Evolutionary conservation across 2,797 vertebrate genomes (phyloP).

Genomic region (Tragopan temminckii): DNA sequence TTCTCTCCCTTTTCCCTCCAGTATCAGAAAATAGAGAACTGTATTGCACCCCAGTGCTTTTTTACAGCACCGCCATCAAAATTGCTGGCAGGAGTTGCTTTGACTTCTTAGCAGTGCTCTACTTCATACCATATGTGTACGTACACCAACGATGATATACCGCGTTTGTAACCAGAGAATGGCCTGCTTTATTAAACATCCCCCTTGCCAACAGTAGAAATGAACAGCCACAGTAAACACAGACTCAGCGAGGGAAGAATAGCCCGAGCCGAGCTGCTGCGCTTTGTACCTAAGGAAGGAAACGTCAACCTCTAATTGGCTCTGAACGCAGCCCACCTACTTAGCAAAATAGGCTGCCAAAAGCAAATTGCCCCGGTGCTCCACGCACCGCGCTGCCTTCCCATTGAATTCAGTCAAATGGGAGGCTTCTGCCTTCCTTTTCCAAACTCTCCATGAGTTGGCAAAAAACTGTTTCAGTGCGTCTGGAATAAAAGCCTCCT

Average conservation of each 20-base stretch:
- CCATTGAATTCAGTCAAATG: slow-evolving; percentile 46
- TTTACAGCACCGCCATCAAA: not conserved
- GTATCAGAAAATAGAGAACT: not conserved
- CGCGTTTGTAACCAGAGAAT: slow-evolving; percentile 53
- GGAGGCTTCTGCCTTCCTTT: slow-evolving; percentile 55
- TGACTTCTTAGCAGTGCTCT: slow-evolving; percentile 42
- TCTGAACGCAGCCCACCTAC: slow-evolving; percentile 62
- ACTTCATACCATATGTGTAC: slow-evolving; percentile 51
- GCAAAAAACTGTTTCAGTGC: slow-evolving; percentile 38
- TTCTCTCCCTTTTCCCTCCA: not conserved
- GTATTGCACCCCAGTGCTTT: fast-evolving
- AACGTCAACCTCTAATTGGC: slow-evolving; percentile 53
- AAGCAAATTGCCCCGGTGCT: slow-evolving; percentile 59
- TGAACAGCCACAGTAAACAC: slow-evolving; percentile 66
- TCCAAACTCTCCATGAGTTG: slow-evolving; percentile 53
- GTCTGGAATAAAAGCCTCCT: slow-evolving; percentile 35
- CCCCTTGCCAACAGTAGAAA: slow-evolving; percentile 55
- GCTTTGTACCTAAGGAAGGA: slow-evolving; percentile 48
- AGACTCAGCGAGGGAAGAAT: slow-evolving; percentile 27
- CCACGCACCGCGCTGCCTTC: not conserved
- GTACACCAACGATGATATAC: slow-evolving; percentile 22
- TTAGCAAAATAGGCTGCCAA: slow-evolving; percentile 63
- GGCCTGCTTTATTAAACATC: slow-evolving; percentile 69
- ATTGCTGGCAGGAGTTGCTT: slow-evolving; percentile 48
- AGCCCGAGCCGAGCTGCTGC: not conserved